Percentiles rank a stretch among this genome's conserved stretches.
These are phyloP conservation scores for Thera obeliscata DNA, from an alignment of 2,888 invertebrate species.

Conservation along the genomic window DNA sequence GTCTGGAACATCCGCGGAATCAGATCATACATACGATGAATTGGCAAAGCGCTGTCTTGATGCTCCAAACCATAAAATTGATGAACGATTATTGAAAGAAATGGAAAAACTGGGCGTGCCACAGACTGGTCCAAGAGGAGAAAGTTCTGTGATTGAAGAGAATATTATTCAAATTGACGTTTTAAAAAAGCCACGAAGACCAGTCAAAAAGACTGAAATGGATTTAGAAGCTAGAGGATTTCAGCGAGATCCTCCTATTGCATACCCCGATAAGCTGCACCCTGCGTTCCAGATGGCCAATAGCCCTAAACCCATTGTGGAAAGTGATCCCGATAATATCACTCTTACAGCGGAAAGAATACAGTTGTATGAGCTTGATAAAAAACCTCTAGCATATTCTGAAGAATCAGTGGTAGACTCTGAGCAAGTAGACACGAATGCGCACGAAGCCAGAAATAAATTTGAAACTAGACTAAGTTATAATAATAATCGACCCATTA, in stretches of 20 bases:
- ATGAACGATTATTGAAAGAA: constrained; percentile 51
- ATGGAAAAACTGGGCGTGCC: constrained; percentile 49
- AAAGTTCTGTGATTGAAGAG: constrained; percentile 30
- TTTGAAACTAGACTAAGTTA: not conserved
- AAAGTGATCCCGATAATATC: not conserved
- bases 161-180: constrained; percentile 41
- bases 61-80: constrained; percentile 47
- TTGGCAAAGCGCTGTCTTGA: constrained; percentile 52
- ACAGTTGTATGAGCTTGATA: constrained; percentile 15
- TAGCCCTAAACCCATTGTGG: constrained; percentile 1
- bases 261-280: constrained; percentile 12
- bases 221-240: constrained; percentile 37
- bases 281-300: constrained; percentile 7
- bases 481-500: constrained; percentile 29
- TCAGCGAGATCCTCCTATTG: constrained; percentile 21
- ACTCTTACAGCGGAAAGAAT: constrained; percentile 6
- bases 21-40: constrained; percentile 43
- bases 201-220: constrained; percentile 39
- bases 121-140: constrained; percentile 23
- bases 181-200: constrained; percentile 39
- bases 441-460: not conserved
- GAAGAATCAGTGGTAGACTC: not conserved
- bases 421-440: not conserved
- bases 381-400: constrained; percentile 13
- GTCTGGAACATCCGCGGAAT: constrained; percentile 7